These are phyloP conservation scores for Laupala kohalensis DNA, from an alignment of 1,140 invertebrate species.

Conservation along the genomic window DNA sequence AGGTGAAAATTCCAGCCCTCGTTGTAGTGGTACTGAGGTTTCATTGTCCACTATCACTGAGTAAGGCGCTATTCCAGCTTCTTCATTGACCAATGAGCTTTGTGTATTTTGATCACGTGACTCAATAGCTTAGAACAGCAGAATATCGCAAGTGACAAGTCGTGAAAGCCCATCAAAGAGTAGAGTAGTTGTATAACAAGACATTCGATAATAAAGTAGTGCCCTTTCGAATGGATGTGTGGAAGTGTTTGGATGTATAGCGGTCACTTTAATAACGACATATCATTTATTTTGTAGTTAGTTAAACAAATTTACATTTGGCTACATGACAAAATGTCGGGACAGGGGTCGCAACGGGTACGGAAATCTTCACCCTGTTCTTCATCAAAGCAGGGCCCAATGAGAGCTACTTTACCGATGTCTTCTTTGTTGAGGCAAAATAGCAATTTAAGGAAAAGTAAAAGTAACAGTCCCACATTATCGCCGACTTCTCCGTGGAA, in stretches of 20 bases:
- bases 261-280: slow-evolving; percentile 9
- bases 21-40: neutral
- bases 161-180: slow-evolving; percentile 7
- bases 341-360: slow-evolving; percentile 8
- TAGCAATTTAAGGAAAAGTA: slow-evolving; percentile 35
- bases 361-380: slow-evolving; percentile 19
- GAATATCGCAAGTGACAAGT: slow-evolving; percentile 10
- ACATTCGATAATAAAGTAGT: neutral
- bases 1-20: too few species aligned
- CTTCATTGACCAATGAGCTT: slow-evolving; percentile 5
- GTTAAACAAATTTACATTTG: slow-evolving; percentile 3
- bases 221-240: slow-evolving; percentile 7
- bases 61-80: slow-evolving; percentile 9
- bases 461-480: slow-evolving; percentile 45
- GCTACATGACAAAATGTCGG: slow-evolving; percentile 12
- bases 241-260: slow-evolving; percentile 6
- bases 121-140: neutral
- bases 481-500: slow-evolving; percentile 48
- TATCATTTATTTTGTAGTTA: slow-evolving; percentile 9
- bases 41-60: slow-evolving; percentile 6
- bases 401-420: slow-evolving; percentile 58
- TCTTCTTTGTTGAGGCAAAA: slow-evolving; percentile 51
- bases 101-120: slow-evolving; percentile 7
- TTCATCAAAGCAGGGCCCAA: slow-evolving; percentile 50
- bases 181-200: slow-evolving; percentile 9